These are phyloP conservation scores for Dromius quadrimaculatus DNA, from an alignment of 2,888 invertebrate genomes.

Conservation along the genomic window DNA sequence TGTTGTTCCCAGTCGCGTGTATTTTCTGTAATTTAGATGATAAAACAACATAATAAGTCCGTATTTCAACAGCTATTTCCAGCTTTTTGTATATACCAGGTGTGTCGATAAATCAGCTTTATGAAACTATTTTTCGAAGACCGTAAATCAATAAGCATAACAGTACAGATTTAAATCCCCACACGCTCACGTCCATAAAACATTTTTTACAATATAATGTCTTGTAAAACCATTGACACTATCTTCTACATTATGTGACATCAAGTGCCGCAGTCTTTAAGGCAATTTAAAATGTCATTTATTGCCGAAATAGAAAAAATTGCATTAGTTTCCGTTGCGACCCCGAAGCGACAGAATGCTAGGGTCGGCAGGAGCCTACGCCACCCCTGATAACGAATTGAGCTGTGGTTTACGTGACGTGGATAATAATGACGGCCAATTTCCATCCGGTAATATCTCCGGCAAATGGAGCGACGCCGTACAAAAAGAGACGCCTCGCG, in stretches of 20 bases:
- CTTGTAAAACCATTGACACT: too few relatives aligned
- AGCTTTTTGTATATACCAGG: background rate
- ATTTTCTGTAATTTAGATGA: too few relatives aligned
- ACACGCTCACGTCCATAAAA: background rate
- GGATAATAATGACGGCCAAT: conserved; percentile 55
- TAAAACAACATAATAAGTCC: too few relatives aligned
- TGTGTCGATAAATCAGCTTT: background rate
- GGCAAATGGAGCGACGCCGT: conserved; percentile 41
- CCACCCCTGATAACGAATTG: conserved; percentile 60
- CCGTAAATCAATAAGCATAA: background rate
- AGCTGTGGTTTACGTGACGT: conserved; percentile 58
- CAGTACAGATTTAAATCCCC: background rate
- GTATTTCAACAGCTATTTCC: background rate
- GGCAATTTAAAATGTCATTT: conserved; percentile 60
- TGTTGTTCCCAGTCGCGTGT: too few relatives aligned
- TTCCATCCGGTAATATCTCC: conserved; percentile 53
- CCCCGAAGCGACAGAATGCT: conserved; percentile 13
- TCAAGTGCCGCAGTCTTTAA: background rate
- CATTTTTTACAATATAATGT: too few relatives aligned
- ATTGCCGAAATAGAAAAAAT: conserved; percentile 48
- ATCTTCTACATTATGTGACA: too few relatives aligned
- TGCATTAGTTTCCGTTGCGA: conserved; percentile 44
- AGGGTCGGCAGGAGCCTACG: conserved; percentile 15
- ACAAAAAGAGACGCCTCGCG: conserved; percentile 18
- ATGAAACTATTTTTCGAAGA: background rate